Conservation (phyloP, 2,113 vertebrate genomes). For the Aldabrachelys gigantea region DNA sequence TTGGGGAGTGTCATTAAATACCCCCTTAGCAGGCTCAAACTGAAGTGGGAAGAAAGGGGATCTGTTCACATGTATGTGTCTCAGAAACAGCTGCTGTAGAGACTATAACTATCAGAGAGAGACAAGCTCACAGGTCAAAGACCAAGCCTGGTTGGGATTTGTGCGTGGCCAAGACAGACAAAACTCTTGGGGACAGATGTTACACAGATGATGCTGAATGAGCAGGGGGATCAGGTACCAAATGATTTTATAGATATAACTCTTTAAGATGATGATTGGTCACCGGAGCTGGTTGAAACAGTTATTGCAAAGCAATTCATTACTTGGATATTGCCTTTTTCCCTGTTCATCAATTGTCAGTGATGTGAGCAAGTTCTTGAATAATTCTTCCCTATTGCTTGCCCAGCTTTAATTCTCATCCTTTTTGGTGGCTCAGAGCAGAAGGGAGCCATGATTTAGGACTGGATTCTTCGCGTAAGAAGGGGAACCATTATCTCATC, state of each 20-base stretch:
- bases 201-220: neutral
- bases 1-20: neutral
- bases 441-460: neutral
- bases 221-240: neutral
- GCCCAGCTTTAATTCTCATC: neutral
- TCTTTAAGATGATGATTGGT: neutral
- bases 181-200: neutral
- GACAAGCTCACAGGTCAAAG: neutral
- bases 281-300: neutral
- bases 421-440: neutral
- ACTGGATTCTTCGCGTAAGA: neutral
- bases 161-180: neutral
- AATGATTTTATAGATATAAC: neutral
- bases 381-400: neutral
- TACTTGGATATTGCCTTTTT: neutral
- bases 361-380: neutral
- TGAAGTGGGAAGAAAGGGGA: neutral
- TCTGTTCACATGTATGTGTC: neutral
- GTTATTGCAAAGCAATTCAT: neutral
- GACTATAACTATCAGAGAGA: neutral
- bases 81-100: neutral
- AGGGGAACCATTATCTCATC: neutral
- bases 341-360: neutral
- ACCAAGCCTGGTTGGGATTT: neutral
- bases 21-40: neutral